Base-by-base conservation (phyloP, 2,888 invertebrate species). In the Silvanus unidentatus region DNA sequence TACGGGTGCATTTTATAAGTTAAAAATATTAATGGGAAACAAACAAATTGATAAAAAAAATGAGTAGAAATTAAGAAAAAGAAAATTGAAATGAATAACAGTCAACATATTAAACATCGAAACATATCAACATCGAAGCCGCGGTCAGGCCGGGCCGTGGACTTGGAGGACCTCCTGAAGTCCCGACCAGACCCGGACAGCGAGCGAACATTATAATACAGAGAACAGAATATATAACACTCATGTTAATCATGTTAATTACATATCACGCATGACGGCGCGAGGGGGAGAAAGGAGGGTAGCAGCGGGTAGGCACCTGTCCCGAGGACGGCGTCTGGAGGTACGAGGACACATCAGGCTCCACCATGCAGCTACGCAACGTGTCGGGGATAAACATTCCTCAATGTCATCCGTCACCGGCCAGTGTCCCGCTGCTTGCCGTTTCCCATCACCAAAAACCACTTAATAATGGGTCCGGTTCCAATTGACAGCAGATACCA, bases 361-460 rank as follows among this genome's bases (percentile, higher is more conserved):
- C 90, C 84, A 90, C 89, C 90, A 90, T 90, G 82, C 89, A 90
- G 87, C 88, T 88, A 80, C 89, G 85, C 78, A 89, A 80, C 68
- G 88, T 85, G 77, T 90, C 90, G 77, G 90, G 90, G 82, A 90
- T 89, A 80, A 90, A 90, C 90, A 90, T 90, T 75, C 76, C 77
- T 74, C 71, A 68, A 49, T 64, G 66, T 57, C 54, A 55, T 58
- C 59, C 57, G 71, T 69, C 72, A 65, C 64, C 66, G 66, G 66
- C 64, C 66, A 62, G 60, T 75, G 75, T 63, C 61, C 58, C 58
- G 56, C 72, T 50, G 52, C 44, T 55, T 58, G 54, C 55, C 55
- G 57, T 51, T 52, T 61, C 57, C 69, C 69, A 68, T 70, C 65
- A 68, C 66, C 64, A 63, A 53, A 34, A 32, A 12, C 38, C 41